Conservation (phyloP, 2,888 invertebrate species). For the Catocala fraxini region DNA sequence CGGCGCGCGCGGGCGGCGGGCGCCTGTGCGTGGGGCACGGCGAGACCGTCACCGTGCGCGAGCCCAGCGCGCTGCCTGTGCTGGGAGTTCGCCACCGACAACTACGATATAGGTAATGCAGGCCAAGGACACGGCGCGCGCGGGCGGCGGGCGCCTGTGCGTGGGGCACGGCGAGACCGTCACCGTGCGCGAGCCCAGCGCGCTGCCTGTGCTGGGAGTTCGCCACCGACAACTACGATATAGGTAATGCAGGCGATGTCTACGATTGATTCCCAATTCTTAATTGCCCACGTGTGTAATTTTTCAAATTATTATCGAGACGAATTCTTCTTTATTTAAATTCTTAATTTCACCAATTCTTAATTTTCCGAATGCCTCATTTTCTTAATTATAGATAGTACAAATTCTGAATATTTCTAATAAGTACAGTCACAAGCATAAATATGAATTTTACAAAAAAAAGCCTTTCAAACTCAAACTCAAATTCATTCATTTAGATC, state of each 20-base stretch:
- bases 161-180: slow-evolving; percentile 99
- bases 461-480: no score
- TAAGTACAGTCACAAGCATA: no score
- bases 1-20: slow-evolving; percentile 92
- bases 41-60: slow-evolving; percentile 98
- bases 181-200: slow-evolving; percentile 98
- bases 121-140: slow-evolving; percentile 63
- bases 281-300: no score
- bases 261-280: no score
- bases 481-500: no score
- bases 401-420: no score
- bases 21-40: slow-evolving; percentile 98
- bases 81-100: slow-evolving; percentile 99
- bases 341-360: no score
- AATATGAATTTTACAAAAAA: no score
- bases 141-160: slow-evolving; percentile 95
- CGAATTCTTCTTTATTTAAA: no score
- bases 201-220: slow-evolving; percentile 99
- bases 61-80: slow-evolving; percentile 98
- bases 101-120: slow-evolving; percentile 94
- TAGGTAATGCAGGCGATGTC: slow-evolving; percentile 90
- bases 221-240: slow-evolving; percentile 99
- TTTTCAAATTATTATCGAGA: no score
- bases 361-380: no score
- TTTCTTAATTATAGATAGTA: no score